These are phyloP conservation scores for Ursus arctos DNA, from an alignment of 2,113 vertebrate species.

Conservation along the genomic window DNA sequence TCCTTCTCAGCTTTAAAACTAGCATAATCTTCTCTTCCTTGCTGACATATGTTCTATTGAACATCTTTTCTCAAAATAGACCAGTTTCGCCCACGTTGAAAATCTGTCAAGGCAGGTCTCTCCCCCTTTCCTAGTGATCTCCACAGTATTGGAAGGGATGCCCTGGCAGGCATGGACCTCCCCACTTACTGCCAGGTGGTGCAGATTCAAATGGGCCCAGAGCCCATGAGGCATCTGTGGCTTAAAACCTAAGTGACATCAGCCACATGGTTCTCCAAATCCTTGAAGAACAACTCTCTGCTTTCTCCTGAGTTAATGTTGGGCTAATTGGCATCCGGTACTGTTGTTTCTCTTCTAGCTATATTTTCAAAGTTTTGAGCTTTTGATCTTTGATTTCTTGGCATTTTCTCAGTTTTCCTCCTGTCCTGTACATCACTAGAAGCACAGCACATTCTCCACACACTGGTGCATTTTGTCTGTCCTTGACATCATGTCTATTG, in stretches of 20 bases:
- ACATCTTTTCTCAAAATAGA: slow-evolving; percentile 82
- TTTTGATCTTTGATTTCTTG: not conserved
- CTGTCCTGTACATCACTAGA: not conserved
- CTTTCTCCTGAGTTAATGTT: not conserved
- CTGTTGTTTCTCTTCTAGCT: not conserved
- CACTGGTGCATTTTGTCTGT: not conserved
- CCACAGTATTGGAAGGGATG: slow-evolving; percentile 53
- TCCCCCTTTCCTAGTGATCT: slow-evolving; percentile 60
- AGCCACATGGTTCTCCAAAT: not conserved
- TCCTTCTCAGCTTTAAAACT: slow-evolving; percentile 69
- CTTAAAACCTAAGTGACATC: slow-evolving; percentile 50
- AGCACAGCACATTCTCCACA: not conserved
- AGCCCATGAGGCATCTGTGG: slow-evolving; percentile 59
- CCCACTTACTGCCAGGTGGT: slow-evolving; percentile 59
- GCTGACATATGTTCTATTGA: slow-evolving; percentile 80
- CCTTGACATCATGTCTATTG: not conserved
- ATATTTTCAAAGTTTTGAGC: not conserved
- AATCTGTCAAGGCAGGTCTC: slow-evolving; percentile 76
- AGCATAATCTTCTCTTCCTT: slow-evolving; percentile 75
- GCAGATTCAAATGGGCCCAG: slow-evolving; percentile 21
- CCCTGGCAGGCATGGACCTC: slow-evolving; percentile 9
- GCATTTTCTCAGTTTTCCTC: not conserved
- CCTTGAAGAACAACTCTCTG: slow-evolving; percentile 33
- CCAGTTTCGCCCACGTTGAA: slow-evolving; percentile 73
- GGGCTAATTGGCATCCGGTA: not conserved